A percentile compares a stretch with the other conserved stretches of the same genome.
Conservation (phyloP, 2,113 vertebrate genomes). For the Hypomesus transpacificus region DNA sequence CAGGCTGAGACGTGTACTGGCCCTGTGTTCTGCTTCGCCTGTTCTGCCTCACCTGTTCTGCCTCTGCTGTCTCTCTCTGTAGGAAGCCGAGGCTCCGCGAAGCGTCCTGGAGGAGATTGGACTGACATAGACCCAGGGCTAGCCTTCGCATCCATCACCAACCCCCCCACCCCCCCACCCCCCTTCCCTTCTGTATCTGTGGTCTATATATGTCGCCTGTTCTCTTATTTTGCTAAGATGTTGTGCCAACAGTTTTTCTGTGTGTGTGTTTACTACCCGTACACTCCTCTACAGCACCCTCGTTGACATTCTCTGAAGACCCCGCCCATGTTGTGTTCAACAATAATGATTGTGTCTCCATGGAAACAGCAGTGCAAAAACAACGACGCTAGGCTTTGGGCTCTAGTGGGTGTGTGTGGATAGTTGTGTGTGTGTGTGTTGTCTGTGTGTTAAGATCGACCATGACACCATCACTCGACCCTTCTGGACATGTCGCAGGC, state of each 20-base stretch:
- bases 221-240: constrained; percentile 37
- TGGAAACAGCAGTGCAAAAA: no score
- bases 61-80: constrained; percentile 59
- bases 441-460: no score
- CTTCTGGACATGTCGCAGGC: no score
- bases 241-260: constrained; percentile 53
- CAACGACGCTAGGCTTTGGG: no score
- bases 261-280: constrained; percentile 29
- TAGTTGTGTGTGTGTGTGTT: no score
- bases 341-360: no score
- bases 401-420: no score
- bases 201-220: constrained; percentile 10
- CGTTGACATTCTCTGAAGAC: no score
- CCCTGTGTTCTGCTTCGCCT: no score
- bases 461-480: no score
- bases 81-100: constrained; percentile 97
- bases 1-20: no score
- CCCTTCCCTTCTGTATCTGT: background rate
- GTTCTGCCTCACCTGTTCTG: background rate
- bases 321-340: no score
- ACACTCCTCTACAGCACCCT: background rate
- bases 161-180: background rate
- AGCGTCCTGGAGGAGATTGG: constrained; percentile 98
- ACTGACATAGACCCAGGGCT: constrained; percentile 83
- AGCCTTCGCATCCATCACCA: background rate